Evolutionary conservation across 1,140 invertebrate genomes (phyloP), one percentile per base, ranked within the genome.

Genomic region (Diuraphis noxia): DNA sequence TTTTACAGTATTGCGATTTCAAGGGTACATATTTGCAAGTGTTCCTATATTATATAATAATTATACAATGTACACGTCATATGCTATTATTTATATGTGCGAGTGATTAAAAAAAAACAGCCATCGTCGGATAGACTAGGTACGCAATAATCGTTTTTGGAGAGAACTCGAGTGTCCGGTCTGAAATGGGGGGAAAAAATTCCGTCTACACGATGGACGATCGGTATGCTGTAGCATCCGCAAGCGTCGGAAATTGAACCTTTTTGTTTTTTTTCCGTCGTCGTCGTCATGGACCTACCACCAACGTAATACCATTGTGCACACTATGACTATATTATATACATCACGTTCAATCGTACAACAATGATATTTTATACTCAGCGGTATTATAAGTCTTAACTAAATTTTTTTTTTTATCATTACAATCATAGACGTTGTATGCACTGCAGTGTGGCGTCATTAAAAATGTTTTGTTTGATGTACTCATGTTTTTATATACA

Each of bases 61-160:
- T 41, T 82, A 41, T 30, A 6, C 9, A 4, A 41, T 13, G 23
- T 30, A 82, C 10, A 41, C 5, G 1, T 36, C n/a, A 23, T 7
- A 30, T 81, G 40, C 4, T 41, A 41, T 81, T 36, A 36, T 40
- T 82, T 82, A n/a, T 41, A 41, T 10, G 5, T 63, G 30, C n/a
- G 2, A 13, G 10, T n/a, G 21, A 23, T 81, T 9, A 40, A 82
- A 82, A 41, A 30, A 41, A 81, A 7, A 34, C 41, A 8, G 36
- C 34, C 43, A 17, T 17, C 5, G 6, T 1, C 41, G 40, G 34
- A 21, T 21, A 21, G 46, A 49, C 36, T 36, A n/a, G n/a, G n/a
- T n/a, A 36, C 25, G 25, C 49, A 56, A 87, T 87, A 38, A 56
- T 87, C 46, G 85, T 52, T 87, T 87, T 87, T 87, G 43, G 43